A percentile compares a stretch with the other conserved stretches of the same genome.
phyloP scores from a whole-genome alignment of 2,797 vertebrate species.

The Alosa sapidissima region DNA sequence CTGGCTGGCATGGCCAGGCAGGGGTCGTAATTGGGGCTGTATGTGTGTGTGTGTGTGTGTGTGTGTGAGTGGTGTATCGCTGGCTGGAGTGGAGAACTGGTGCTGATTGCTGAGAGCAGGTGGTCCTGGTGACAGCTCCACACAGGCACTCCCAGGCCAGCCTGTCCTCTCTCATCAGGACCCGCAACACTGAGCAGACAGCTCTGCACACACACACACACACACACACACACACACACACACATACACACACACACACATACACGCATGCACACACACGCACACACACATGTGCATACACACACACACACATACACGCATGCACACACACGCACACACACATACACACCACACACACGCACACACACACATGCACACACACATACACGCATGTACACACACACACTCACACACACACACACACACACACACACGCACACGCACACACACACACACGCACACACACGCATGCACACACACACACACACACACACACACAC shows the following conservation, averaged over 20 bases:
- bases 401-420: background rate
- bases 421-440: conserved; percentile 7
- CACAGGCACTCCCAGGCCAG: conserved; percentile 20
- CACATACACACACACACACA: conserved; percentile 23
- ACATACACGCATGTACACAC: conserved; percentile 26
- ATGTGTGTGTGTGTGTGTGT: conserved; percentile 76
- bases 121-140: conserved; percentile 61
- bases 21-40: conserved; percentile 82
- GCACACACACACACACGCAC: conserved; percentile 66
- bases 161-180: background rate
- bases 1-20: conserved; percentile 73
- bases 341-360: background rate
- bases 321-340: background rate
- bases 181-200: background rate
- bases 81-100: background rate
- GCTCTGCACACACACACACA: conserved; percentile 10
- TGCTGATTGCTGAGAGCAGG: background rate
- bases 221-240: conserved; percentile 26
- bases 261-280: conserved; percentile 16
- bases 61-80: conserved; percentile 55
- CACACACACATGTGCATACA: background rate
- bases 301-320: background rate
- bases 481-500: background rate
- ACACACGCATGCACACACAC: background rate
- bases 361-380: conserved; percentile 7